phyloP scores from a whole-genome alignment of 2,888 invertebrate genomes.

The Thera obeliscata region DNA sequence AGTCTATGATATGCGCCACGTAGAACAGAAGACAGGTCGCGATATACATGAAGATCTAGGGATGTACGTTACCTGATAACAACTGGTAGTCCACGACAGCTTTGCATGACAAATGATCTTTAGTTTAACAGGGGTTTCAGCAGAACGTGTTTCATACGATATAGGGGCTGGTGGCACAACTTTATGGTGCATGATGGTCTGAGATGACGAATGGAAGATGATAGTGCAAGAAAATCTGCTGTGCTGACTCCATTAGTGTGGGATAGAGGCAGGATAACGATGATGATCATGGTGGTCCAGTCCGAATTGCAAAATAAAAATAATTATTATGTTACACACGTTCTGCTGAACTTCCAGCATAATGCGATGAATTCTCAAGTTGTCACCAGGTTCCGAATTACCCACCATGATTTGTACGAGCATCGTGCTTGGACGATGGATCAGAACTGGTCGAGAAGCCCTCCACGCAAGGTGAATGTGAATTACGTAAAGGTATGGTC shows the following conservation, averaged over 20 bases:
- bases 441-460: conserved; percentile 49
- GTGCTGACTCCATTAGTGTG: no score
- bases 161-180: no score
- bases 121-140: neutral
- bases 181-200: no score
- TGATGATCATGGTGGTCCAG: no score
- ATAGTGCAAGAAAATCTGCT: no score
- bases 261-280: no score
- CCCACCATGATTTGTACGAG: conserved; percentile 73
- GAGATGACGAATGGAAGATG: no score
- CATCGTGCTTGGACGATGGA: conserved; percentile 58
- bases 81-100: conserved; percentile 1
- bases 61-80: conserved; percentile 3
- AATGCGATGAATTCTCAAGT: neutral
- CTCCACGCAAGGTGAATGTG: conserved; percentile 52
- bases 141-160: no score
- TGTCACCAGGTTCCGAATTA: conserved; percentile 6
- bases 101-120: neutral
- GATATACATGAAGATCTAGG: conserved; percentile 77
- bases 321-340: no score
- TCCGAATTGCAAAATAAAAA: no score
- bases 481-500: conserved; percentile 44
- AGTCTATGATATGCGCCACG: conserved; percentile 78
- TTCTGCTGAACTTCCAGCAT: no score
- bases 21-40: conserved; percentile 78